Base-by-base conservation (phyloP, 2,888 invertebrate species). In the Nephrotoma flavescens region DNA sequence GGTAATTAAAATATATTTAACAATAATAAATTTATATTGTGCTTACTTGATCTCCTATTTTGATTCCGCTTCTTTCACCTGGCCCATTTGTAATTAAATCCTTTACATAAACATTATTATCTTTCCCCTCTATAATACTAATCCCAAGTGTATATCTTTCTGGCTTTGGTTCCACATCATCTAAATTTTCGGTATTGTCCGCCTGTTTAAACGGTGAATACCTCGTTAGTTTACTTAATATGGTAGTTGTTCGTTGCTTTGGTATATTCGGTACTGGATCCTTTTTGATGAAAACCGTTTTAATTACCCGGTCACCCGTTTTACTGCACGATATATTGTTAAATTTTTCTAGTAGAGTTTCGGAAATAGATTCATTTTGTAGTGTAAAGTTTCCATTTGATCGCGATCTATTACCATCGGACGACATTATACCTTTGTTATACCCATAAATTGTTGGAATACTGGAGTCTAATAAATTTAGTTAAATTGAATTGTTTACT, bases 331-430 rank as follows among this genome's bases (percentile, higher is more conserved):
- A 95, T 91, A 96, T 93, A 89, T 94, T 94, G 89, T 95, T 94
- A 86, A 96, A 91, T 89, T 95, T 95, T 87, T 95, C 95, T 89
- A 94, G 93, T 47, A 96, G 90, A 0, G 96, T 95, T 86, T 94
- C 93, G 88, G 95, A 95, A 87, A 96, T 91, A 52, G 93, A 93
- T 87, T 89, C 89, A 86, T 89, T 93, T 92, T 87, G 91, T 90
- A 86, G 89, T 89, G 45, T 90, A 89, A 88, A 92, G 89, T 83
- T 88, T 86, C 71, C 71, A 71, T 31, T 71, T 9, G 71, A 71
- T 31, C 31, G 71, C 3, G 71, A 71, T 71, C 71, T 19, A 71
- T 71, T 71, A 31, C 71, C 71, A 19, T 71, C 31, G 12, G 19
- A 31, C 31, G 71, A 9, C 19, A 71, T 11, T 31, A 11, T 7